These are phyloP conservation scores for Poeciliopsis prolifica DNA, from an alignment of 2,113 vertebrate species.

Conservation along the genomic window DNA sequence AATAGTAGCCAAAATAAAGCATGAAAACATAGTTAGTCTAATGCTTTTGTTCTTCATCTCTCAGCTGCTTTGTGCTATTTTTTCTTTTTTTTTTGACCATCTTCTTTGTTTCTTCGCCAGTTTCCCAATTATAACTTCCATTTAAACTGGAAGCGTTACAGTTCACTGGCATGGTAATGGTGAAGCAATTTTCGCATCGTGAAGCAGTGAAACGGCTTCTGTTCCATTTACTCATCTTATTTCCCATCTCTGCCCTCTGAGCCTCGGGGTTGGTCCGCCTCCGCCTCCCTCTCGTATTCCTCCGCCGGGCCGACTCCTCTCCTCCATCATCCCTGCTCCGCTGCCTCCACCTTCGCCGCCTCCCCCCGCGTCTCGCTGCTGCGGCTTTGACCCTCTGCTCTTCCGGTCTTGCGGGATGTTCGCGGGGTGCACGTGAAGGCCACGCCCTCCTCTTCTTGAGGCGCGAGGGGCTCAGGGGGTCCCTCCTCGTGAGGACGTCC, in stretches of 20 bases:
- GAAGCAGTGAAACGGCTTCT: not conserved
- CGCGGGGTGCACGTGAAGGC: constrained; percentile 76
- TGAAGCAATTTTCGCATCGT: not conserved
- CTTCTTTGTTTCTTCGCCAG: not conserved
- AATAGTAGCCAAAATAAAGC: not conserved
- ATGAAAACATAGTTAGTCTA: not conserved
- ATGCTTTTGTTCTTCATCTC: not conserved
- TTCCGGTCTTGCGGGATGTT: constrained; percentile 74
- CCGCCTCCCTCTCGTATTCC: constrained; percentile 3
- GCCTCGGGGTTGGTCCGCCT: not conserved
- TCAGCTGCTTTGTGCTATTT: not conserved
- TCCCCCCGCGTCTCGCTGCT: constrained; percentile 28
- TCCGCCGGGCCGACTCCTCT: constrained; percentile 38
- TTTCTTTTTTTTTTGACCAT: not conserved
- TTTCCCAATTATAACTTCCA: not conserved
- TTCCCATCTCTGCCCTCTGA: not conserved
- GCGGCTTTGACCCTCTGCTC: constrained; percentile 31
- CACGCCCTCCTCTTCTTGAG: constrained; percentile 77
- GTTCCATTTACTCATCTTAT: not conserved
- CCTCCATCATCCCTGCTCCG: constrained; percentile 54
- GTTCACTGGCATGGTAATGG: not conserved
- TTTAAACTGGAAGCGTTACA: not conserved
- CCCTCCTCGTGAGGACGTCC: constrained; percentile 77
- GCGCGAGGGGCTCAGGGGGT: constrained; percentile 69
- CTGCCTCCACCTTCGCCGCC: constrained; percentile 33